phyloP scores from a whole-genome alignment of 1,140 invertebrate genomes.

The Wasmannia auropunctata region DNA sequence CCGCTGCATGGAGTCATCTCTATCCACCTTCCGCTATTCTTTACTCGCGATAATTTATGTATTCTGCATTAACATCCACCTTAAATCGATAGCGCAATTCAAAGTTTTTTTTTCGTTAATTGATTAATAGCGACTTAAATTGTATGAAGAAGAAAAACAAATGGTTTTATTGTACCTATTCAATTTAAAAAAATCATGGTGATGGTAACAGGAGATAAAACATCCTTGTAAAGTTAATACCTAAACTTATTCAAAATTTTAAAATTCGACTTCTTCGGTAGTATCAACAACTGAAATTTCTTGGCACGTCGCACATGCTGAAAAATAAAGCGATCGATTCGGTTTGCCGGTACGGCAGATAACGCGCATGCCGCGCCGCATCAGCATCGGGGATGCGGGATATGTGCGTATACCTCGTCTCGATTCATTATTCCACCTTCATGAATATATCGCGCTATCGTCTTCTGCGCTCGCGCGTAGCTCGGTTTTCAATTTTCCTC shows the following conservation, averaged over 20 bases:
- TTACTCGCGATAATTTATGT: constrained; percentile 24
- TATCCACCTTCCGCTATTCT: constrained; percentile 17
- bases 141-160: background rate
- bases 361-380: constrained; percentile 13
- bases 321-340: constrained; percentile 51
- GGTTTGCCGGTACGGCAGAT: constrained; percentile 45
- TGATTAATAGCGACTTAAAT: background rate
- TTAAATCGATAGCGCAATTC: background rate
- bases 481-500: constrained; percentile 71
- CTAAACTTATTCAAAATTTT: background rate
- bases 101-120: background rate
- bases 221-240: background rate
- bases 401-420: constrained; percentile 19
- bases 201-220: background rate
- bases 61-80: constrained; percentile 14
- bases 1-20: constrained; percentile 25
- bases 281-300: background rate
- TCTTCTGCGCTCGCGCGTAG: constrained; percentile 65
- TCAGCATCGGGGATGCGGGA: background rate
- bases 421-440: constrained; percentile 67
- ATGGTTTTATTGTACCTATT: background rate
- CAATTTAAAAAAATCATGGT: background rate
- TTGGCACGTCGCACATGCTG: background rate
- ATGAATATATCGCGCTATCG: constrained; percentile 60
- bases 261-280: background rate